Evolutionary conservation across 2,113 vertebrate genomes (phyloP).

Genomic region (Okapia johnstoni): DNA sequence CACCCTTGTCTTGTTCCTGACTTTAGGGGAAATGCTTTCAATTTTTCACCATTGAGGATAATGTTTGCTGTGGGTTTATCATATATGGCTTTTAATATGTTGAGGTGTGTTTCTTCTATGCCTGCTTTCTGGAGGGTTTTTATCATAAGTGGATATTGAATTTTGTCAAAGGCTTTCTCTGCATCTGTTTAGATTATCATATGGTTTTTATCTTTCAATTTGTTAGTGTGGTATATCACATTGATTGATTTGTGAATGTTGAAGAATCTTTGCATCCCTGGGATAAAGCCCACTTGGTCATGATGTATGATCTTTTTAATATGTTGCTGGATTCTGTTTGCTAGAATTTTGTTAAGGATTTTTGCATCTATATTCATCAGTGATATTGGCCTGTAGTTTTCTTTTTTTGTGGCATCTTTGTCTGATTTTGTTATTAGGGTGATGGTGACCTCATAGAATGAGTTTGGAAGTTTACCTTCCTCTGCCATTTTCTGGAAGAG

Average conservation of each 20-base stretch:
- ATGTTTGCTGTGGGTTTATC: background rate
- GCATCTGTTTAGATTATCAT: background rate
- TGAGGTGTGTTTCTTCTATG: background rate
- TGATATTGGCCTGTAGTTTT: background rate
- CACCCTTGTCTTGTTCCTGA: background rate
- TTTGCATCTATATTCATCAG: background rate
- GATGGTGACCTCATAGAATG: background rate
- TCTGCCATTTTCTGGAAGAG: background rate
- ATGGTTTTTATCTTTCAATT: background rate
- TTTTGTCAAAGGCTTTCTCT: background rate
- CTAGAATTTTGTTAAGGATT: background rate
- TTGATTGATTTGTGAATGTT: background rate
- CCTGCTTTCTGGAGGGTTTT: background rate
- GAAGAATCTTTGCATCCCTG: too few relatives aligned
- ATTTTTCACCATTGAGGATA: background rate
- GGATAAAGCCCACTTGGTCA: background rate
- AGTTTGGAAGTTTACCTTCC: background rate
- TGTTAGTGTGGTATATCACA: background rate
- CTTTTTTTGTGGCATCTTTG: background rate
- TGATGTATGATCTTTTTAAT: background rate
- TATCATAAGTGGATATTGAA: background rate
- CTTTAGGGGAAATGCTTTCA: background rate
- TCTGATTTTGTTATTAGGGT: background rate
- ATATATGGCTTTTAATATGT: background rate
- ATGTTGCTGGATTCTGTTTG: background rate